These are phyloP conservation scores for Pristionchus japonicus DNA, from an alignment of 2,888 invertebrate genomes.

Conservation along the genomic window DNA sequence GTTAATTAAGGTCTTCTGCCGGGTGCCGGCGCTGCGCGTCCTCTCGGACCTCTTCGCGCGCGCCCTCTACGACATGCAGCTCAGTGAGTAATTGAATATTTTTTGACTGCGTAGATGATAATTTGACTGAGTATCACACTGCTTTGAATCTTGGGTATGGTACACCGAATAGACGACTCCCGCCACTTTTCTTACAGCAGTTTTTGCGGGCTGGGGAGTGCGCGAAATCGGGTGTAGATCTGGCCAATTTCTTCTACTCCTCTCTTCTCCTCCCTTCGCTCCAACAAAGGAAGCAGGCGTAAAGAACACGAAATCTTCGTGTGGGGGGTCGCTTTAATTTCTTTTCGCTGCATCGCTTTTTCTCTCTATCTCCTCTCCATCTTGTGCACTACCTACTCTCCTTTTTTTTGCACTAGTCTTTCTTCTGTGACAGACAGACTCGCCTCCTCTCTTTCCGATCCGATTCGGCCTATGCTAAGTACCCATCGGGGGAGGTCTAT, in stretches of 20 bases:
- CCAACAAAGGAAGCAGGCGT: not conserved
- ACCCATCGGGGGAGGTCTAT: not conserved
- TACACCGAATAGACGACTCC: not conserved
- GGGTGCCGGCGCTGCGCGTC: not conserved
- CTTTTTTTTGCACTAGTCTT: constrained; percentile 33
- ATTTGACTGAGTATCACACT: not conserved
- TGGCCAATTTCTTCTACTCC: not conserved
- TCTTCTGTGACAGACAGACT: constrained; percentile 37
- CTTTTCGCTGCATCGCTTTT: not conserved
- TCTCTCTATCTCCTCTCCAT: constrained; percentile 34
- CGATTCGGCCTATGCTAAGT: constrained; percentile 21
- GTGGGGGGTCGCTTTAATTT: constrained; percentile 33
- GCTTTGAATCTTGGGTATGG: not conserved
- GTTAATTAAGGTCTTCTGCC: not conserved
- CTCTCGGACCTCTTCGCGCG: not conserved
- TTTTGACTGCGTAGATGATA: not conserved
- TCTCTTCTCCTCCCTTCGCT: not conserved
- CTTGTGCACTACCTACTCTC: not conserved
- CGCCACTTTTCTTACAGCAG: constrained; percentile 39
- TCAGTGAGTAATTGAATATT: not conserved
- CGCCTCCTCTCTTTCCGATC: not conserved
- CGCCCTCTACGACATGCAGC: constrained; percentile 32
- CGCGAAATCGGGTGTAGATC: constrained; percentile 39
- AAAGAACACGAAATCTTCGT: constrained; percentile 40
- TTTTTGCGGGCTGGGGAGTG: constrained; percentile 27